Conservation (phyloP, 1,140 invertebrate species). For the Cyclina sinensis region DNA sequence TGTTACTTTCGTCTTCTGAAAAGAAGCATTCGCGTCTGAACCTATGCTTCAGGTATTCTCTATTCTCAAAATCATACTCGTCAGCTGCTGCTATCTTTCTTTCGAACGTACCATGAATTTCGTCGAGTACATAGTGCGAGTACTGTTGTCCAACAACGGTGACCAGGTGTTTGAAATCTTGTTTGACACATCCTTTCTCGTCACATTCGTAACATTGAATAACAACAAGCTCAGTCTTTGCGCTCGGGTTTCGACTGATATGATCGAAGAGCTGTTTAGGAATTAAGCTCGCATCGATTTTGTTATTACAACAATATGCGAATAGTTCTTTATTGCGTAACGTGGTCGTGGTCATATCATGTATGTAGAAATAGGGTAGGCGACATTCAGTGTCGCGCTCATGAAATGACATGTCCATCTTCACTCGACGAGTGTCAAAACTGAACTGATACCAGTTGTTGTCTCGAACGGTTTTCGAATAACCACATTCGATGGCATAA, state of each 20-base stretch:
- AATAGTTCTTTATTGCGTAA: background rate
- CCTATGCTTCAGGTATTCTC: background rate
- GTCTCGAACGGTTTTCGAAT: no score
- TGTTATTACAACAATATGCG: background rate
- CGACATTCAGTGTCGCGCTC: background rate
- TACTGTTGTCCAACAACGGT: background rate
- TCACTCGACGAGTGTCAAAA: no score
- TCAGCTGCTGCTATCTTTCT: background rate
- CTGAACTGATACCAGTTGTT: no score
- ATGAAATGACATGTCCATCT: no score
- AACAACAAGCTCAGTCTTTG: background rate
- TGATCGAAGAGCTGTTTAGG: background rate
- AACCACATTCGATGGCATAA: no score
- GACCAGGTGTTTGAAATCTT: background rate
- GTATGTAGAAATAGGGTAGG: background rate
- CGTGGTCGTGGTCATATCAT: background rate
- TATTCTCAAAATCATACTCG: background rate
- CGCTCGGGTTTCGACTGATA: background rate
- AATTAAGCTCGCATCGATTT: background rate
- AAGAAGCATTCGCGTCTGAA: background rate
- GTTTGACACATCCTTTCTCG: background rate
- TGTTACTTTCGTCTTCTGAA: background rate
- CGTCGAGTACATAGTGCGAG: background rate
- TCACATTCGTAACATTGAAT: background rate
- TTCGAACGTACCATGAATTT: background rate